phyloP scores from a whole-genome alignment of 2,797 vertebrate species.

The Meriones psammophilus region DNA sequence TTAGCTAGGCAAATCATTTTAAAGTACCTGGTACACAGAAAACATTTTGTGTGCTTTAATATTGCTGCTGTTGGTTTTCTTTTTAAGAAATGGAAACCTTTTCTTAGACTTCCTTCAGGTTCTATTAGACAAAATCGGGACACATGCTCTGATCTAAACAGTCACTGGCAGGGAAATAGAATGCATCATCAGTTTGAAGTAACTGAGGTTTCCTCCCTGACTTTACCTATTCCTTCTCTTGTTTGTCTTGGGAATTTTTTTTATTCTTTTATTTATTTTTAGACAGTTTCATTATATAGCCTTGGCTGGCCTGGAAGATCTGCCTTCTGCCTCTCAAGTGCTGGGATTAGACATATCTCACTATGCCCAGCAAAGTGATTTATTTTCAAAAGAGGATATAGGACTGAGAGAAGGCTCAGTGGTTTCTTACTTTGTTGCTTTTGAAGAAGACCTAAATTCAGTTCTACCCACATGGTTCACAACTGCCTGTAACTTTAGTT shows the following conservation, averaged over 20 bases:
- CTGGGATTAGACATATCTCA: neutral
- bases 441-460: neutral
- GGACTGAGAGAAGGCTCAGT: neutral
- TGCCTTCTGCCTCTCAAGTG: neutral
- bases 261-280: neutral
- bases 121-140: neutral
- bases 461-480: neutral
- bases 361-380: neutral
- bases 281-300: neutral
- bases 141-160: neutral
- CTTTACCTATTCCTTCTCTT: neutral
- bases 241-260: neutral
- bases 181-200: neutral
- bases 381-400: conserved; percentile 39
- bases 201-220: neutral
- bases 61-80: conserved; percentile 5
- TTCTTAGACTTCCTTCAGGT: neutral
- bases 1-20: neutral
- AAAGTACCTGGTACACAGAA: conserved; percentile 11
- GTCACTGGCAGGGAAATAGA: neutral
- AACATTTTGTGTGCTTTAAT: neutral
- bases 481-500: neutral
- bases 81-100: conserved; percentile 16
- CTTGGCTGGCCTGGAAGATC: neutral
- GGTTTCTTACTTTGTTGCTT: neutral